Evolutionary conservation across 2,113 vertebrate species (phyloP).

Genomic region (Eleginops maclovinus): DNA sequence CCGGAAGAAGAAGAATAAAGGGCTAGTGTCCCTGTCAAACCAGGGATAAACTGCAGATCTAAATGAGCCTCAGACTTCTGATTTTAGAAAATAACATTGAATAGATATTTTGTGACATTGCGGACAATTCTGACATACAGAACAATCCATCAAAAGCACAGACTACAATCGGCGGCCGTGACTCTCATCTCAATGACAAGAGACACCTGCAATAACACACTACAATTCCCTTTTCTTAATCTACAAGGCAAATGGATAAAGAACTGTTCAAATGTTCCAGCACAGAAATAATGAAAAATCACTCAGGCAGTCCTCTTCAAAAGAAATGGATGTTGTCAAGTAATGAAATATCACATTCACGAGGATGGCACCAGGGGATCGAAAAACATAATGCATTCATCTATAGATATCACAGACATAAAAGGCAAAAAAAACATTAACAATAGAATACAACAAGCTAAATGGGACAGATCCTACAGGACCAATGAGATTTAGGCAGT

Average conservation of each 20-base stretch:
- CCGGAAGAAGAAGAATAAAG: not conserved
- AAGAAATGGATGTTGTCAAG: too few relatives aligned
- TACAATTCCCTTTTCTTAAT: not conserved
- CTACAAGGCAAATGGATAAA: not conserved
- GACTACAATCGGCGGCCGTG: not conserved
- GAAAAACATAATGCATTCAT: too few relatives aligned
- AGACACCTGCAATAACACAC: not conserved
- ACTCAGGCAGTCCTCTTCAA: too few relatives aligned
- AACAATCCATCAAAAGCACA: not conserved
- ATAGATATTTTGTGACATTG: not conserved
- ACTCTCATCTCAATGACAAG: not conserved
- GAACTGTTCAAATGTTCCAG: not conserved
- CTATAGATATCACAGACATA: not conserved
- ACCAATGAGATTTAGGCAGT: not conserved
- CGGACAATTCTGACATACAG: not conserved
- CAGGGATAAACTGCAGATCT: not conserved
- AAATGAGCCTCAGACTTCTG: not conserved
- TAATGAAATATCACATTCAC: too few relatives aligned
- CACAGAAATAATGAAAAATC: too few relatives aligned
- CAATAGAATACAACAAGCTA: not conserved
- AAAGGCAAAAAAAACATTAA: not conserved
- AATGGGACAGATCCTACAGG: not conserved
- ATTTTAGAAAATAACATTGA: too few relatives aligned
- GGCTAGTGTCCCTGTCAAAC: not conserved
- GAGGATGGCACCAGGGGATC: too few relatives aligned